Percentiles rank a stretch among this genome's conserved stretches.
These are phyloP conservation scores for Siniperca knerii DNA, from an alignment of 2,113 vertebrate genomes.

Conservation along the genomic window DNA sequence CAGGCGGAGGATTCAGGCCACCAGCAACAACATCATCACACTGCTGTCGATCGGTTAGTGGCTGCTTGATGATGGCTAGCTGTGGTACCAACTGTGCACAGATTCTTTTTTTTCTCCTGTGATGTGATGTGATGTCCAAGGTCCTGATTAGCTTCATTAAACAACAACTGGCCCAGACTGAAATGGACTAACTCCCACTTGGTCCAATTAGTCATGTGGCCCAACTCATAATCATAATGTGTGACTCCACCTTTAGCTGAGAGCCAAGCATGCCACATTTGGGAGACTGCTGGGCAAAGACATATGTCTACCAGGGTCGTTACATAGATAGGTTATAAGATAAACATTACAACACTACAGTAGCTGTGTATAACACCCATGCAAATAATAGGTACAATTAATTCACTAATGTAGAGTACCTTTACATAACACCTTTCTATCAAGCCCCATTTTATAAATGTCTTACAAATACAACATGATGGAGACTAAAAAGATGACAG, in stretches of 20 bases:
- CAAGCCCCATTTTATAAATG: background rate
- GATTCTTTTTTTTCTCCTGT: background rate
- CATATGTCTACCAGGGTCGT: background rate
- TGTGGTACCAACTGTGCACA: background rate
- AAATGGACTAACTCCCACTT: background rate
- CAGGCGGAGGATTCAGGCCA: background rate
- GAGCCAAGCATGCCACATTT: background rate
- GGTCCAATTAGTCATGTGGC: conserved; percentile 10
- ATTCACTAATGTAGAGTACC: background rate
- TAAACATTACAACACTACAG: background rate
- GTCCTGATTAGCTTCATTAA: background rate
- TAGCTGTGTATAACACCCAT: background rate
- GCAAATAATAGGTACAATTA: background rate
- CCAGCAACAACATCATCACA: background rate
- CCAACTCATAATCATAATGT: background rate
- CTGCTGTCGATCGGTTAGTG: conserved; percentile 1
- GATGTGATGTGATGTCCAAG: conserved; percentile 17
- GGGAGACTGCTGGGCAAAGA: background rate
- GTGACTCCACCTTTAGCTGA: background rate
- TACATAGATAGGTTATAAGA: background rate
- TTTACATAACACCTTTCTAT: background rate
- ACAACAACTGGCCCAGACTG: conserved; percentile 4
- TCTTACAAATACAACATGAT: conserved; percentile 3
- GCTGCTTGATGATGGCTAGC: background rate
- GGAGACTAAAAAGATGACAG: background rate